Base-by-base conservation (phyloP, 2,888 invertebrate genomes). In the Clivina fossor region DNA sequence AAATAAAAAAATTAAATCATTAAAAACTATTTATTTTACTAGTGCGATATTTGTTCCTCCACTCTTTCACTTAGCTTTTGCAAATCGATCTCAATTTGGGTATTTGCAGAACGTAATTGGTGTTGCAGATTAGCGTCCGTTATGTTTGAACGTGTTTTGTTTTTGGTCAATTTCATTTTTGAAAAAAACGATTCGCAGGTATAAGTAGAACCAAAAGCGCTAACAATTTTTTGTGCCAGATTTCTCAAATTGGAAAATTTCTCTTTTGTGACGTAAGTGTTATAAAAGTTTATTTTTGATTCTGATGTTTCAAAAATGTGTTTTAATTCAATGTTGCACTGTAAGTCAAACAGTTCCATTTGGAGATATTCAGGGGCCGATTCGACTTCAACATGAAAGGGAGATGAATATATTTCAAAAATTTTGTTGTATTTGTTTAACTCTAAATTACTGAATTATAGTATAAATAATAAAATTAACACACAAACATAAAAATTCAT, bases 21-120 rank as follows among this genome's bases (percentile, higher is more conserved):
- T n/a, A 38, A 49, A 49, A 18, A 49, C 8, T 38, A 49, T 40
- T 5, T 54, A 44, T 46, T 46, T 54, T 19, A 44, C 13, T 54
- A 54, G 46, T 54, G 46, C 9, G 46, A 53, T 53, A 46, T 53
- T 53, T 53, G 53, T 32, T 54, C 47, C 54, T 54, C 47, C 26
- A 47, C 20, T 54, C 16, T 43, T 53, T 53, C 43, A 44, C 43
- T 44, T 53, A 53, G 20, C 28, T 46, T 46, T 55, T 55, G 20
- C 24, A 57, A 57, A 44, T 57, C 50, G 57, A 51, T 57, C 41
- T 58, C 56, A 56, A 57, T 58, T 24, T 51, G 50, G 35, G 56
- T 57, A 56, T 56, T 51, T 58, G 58, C 51, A 58, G 47, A 57
- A 57, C 47, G 56, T 56, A 57, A 38, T 58, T 58, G 56, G n/a